Base-by-base conservation (phyloP, 2,888 invertebrate genomes). In the Bibio marci region DNA sequence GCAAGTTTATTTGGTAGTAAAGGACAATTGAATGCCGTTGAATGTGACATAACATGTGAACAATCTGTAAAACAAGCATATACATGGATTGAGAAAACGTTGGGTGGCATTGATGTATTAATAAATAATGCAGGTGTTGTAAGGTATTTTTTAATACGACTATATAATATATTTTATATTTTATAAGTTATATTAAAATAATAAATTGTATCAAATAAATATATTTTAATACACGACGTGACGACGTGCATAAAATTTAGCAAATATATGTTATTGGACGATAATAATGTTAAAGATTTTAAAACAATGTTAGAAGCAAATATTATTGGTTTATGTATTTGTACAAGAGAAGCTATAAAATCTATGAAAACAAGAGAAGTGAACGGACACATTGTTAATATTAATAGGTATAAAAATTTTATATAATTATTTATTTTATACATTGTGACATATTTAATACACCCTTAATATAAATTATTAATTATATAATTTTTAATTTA, bases 321-420 rank as follows among this genome's bases (percentile, higher is more conserved):
- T 47, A 63, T 73, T 2, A 51, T 70, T 32, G 71, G 62, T 0
- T 50, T 65, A 12, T 59, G 64, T 22, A 57, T 69, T 14, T 65
- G 67, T 43, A 59, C 65, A 2, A 58, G 67, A 32, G 69, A 71
- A 52, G 64, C 68, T 0, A 49, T 65, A 1, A 58, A 61, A 35
- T 59, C 62, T 2, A 67, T 71, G 67, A 59, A 56, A 43, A 64
- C 62, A 34, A 55, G 62, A 14, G 55, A 59, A 2, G 55, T 63
- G 1, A 57, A 62, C 25, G 71, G 70, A n/a, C 44, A 48, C 26
- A 44, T 52, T 30, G 47, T 52, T 12, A 52, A 52, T 41, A 48
- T 52, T 26, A 52, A 51, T 46, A 50, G 50, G 50, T 50, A 26
- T 30, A 12, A 40, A 38, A 31, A 12, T 11, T 11, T 19, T 34